phyloP scores from a whole-genome alignment of 2,113 vertebrate genomes.

The Rhipidura dahli region DNA sequence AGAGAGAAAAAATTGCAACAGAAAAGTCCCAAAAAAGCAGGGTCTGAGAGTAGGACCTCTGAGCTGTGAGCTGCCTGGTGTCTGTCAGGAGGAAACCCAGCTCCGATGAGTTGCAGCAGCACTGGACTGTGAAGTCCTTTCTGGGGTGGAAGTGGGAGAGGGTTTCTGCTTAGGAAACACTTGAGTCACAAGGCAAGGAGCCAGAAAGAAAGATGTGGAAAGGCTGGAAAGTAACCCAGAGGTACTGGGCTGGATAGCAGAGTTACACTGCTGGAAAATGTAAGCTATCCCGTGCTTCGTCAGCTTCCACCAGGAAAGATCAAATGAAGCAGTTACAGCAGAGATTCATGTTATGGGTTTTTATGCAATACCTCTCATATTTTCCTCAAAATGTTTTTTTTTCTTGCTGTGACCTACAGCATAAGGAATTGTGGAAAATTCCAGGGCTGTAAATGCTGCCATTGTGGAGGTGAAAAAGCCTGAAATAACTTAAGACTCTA shows the following conservation, averaged over 20 bases:
- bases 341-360: neutral
- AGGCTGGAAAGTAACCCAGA: constrained; percentile 18
- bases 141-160: neutral
- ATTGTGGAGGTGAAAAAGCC: neutral
- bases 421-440: constrained; percentile 26
- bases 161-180: neutral
- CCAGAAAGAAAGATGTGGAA: neutral
- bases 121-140: neutral
- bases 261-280: constrained; percentile 15
- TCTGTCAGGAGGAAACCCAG: neutral
- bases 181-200: constrained; percentile 14
- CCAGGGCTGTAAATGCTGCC: neutral
- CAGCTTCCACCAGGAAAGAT: constrained; percentile 17
- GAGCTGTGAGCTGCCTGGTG: neutral
- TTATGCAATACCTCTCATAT: neutral
- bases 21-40: neutral
- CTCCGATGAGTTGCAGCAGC: neutral
- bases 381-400: neutral
- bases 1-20: neutral
- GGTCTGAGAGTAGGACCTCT: neutral
- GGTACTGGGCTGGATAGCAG: neutral
- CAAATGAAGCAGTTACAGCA: neutral
- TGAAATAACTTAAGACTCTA: neutral
- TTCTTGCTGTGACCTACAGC: neutral
- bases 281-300: neutral